A percentile compares a stretch with the other conserved stretches of the same genome.
phyloP scores from a whole-genome alignment of 2,888 invertebrate genomes.

The Stenodema calcarata region DNA sequence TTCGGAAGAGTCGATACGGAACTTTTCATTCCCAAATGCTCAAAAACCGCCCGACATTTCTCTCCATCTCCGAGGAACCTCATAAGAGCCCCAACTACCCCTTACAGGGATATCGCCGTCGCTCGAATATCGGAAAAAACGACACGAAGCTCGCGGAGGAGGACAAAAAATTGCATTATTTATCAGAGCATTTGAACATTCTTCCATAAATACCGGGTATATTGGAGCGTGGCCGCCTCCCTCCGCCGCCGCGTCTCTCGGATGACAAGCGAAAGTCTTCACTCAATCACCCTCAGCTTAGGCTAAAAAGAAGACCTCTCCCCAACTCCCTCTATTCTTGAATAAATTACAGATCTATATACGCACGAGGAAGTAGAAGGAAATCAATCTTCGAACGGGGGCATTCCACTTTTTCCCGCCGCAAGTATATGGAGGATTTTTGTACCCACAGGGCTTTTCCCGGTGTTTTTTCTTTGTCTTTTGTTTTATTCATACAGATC shows the following conservation, averaged over 20 bases:
- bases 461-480: background rate
- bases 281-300: conserved; percentile 15
- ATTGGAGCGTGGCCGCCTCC: background rate
- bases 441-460: background rate
- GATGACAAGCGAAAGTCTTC: conserved; percentile 4
- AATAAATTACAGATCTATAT: conserved; percentile 55
- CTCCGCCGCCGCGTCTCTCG: background rate
- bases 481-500: conserved; percentile 42
- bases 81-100: no score
- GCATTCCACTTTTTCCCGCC: conserved; percentile 16
- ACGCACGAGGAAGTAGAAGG: conserved; percentile 36
- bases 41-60: no score
- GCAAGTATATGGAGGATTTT: conserved; percentile 13
- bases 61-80: no score
- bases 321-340: conserved; percentile 18
- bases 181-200: conserved; percentile 2
- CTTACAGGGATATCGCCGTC: background rate
- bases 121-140: background rate
- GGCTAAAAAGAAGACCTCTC: conserved; percentile 14
- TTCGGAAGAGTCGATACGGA: no score
- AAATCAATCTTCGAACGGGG: conserved; percentile 52
- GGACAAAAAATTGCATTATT: background rate
- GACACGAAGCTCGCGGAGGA: background rate
- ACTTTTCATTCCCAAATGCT: no score
- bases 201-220: background rate